phyloP scores from a whole-genome alignment of 2,888 invertebrate genomes.

The Vandiemenella viatica region DNA sequence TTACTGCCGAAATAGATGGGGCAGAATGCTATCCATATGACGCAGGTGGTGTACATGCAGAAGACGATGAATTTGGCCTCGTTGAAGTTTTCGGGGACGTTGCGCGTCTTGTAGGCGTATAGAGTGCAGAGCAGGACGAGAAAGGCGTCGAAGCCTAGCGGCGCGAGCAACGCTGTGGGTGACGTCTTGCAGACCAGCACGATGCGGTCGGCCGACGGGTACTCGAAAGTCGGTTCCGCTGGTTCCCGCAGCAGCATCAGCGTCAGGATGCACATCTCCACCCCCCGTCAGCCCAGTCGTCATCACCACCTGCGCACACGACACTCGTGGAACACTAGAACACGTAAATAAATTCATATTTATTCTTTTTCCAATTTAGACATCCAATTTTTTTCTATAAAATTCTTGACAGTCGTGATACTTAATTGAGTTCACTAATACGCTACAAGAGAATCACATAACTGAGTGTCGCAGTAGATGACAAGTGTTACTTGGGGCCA shows the following conservation, averaged over 20 bases:
- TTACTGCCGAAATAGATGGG: constrained; percentile 61
- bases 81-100: constrained; percentile 71
- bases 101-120: constrained; percentile 62
- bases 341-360: no score
- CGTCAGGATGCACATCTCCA: constrained; percentile 48
- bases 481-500: no score
- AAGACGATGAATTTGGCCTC: constrained; percentile 61
- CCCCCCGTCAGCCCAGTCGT: constrained; percentile 38
- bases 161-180: constrained; percentile 40
- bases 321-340: no score
- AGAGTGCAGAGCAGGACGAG: constrained; percentile 57
- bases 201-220: constrained; percentile 36
- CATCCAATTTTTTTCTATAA: no score
- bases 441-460: no score
- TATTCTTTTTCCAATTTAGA: no score
- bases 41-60: constrained; percentile 65
- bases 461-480: no score
- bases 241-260: constrained; percentile 44
- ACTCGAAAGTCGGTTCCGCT: constrained; percentile 37
- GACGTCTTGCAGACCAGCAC: constrained; percentile 48
- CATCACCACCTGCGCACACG: constrained; percentile 37
- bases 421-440: no score
- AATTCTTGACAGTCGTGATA: no score
- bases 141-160: constrained; percentile 54
- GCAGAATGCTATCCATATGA: constrained; percentile 64